Evolutionary conservation across 2,888 invertebrate species (phyloP), one percentile per base, ranked within the genome.

Genomic region (Falcaria lacertinaria): DNA sequence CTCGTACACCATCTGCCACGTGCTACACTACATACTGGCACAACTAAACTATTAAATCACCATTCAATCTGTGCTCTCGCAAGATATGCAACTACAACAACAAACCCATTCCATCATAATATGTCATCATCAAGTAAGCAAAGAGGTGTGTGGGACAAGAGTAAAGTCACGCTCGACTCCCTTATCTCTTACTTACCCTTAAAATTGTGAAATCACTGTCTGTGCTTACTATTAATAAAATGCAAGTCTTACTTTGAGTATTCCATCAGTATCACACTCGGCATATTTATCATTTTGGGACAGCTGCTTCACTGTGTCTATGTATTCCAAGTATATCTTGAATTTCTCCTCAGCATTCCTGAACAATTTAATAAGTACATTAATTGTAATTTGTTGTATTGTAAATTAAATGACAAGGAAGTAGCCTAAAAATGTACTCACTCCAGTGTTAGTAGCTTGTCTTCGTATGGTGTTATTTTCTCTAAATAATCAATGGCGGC

Each of bases 401-500:
- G 19, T n/a, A n/a, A n/a, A n/a, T n/a, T 3, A 19, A 19, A 4
- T 19, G 4, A 19, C 6, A 19, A 4, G 19, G 3, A 19, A 19
- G 6, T 19, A 28, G 2, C 1, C 7, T 34, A 22, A 36, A 15
- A 37, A 11, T 13, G 32, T 19, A 80, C 89, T 84, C 55, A 90
- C 89, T 86, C 82, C 16, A 71, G 54, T 11, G 75, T 74, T 33
- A 87, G 57, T 14, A 90, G 55, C 53, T 76, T 82, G 48, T 89
- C 85, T 63, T 90, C 90, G 50, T 67, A 90, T 1, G 74, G 75
- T 38, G 84, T 74, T 48, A 90, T 74, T 60, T 80, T 77, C 40
- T 86, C 63, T 42, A 89, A 62, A 46, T 77, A 85, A 1, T 85
- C 83, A 34, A 68, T 51, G 0, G 89, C 87, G 2, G 71, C 63